phyloP scores from a whole-genome alignment of 2,797 vertebrate species.

The Cossypha niveicapilla region DNA sequence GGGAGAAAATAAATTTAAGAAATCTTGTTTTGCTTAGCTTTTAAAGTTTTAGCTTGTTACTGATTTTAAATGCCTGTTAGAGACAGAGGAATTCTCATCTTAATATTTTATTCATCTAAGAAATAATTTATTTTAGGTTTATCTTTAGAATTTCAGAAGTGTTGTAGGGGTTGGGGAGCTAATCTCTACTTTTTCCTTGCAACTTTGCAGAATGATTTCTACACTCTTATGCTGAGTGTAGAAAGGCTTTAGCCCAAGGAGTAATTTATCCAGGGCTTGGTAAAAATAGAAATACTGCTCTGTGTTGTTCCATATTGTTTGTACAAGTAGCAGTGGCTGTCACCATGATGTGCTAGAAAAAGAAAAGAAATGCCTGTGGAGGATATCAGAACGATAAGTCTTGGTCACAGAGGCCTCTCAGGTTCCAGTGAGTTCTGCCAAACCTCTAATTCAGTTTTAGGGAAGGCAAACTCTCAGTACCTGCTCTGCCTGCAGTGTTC shows the following conservation, averaged over 20 bases:
- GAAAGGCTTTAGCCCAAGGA: not conserved
- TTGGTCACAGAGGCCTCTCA: not conserved
- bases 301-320: not conserved
- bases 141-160: not conserved
- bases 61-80: not conserved
- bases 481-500: not conserved
- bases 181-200: not conserved
- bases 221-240: accelerated
- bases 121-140: not conserved
- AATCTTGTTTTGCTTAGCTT: not conserved
- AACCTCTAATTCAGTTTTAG: slow-evolving; percentile 2
- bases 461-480: not conserved
- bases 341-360: not conserved
- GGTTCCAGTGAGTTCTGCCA: slow-evolving; percentile 1
- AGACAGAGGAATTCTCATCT: not conserved
- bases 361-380: slow-evolving; percentile 1
- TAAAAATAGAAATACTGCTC: slow-evolving; percentile 19
- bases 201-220: not conserved
- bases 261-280: not conserved
- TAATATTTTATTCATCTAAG: not conserved
- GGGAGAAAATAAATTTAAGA: not conserved
- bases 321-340: not conserved
- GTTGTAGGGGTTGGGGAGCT: not conserved
- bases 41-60: not conserved
- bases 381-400: not conserved